Base-by-base conservation (phyloP, 2,888 invertebrate species). In the Mimachlamys varia region DNA sequence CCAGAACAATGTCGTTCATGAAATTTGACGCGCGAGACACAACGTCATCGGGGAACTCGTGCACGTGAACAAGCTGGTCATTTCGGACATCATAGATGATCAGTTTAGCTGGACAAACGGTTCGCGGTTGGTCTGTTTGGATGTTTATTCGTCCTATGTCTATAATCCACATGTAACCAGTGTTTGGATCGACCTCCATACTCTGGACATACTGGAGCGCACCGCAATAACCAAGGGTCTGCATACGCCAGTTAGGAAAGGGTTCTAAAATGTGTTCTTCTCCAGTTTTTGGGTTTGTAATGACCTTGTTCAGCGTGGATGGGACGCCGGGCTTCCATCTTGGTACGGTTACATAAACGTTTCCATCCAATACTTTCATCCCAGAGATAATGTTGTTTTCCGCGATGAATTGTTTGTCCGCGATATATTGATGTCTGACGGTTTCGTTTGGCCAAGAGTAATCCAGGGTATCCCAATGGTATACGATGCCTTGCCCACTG, bases 121-220 rank as follows among this genome's bases (percentile, higher is more conserved):
- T 93, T 88, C 89, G 62, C 0, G 91, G 88, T 15, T 88, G 89
- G 1, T 88, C 37, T 17, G 58, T 44, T 19, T 92, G 87, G 19
- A 90, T 92, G 49, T 92, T 53, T 4, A 88, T n/a, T 5, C 90
- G 89, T 13, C 95, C 95, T 13, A 92, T 93, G 90, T 95, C 95
- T 76, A 95, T 94, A 17, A 95, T 94, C 93, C 94, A 95, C 95
- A 95, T 94, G 50, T 92, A 92, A 10, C 95, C 95, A 10, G 93
- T 93, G 90, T 94, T 94, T 37, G 95, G 95, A 90, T 95, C 95
- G 17, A 95, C 92, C 90, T 95, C 95, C 93, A 95, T 95, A 88
- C 94, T 94, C 91, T 95, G 95, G 17, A 94, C 95, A 89, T 93
- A 94, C 90, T 95, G 95, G n/a, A 95, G 92, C 0, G 94, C 94